phyloP scores from a whole-genome alignment of 2,113 vertebrate species.

The Setophaga petechia region DNA sequence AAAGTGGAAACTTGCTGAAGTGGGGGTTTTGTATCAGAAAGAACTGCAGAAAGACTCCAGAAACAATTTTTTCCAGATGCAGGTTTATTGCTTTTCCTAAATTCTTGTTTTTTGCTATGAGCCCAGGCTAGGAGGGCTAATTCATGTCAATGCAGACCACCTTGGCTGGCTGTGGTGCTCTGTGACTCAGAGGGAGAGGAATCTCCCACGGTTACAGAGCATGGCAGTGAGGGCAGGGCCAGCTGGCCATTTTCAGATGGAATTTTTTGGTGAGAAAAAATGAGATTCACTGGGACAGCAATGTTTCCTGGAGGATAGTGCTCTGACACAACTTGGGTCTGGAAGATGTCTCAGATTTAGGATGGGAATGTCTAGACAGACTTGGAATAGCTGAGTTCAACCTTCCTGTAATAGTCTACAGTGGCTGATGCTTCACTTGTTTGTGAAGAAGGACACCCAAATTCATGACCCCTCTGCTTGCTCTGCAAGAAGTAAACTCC shows the following conservation, averaged over 20 bases:
- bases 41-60: background rate
- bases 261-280: background rate
- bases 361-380: background rate
- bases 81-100: background rate
- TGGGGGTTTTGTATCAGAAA: background rate
- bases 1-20: background rate
- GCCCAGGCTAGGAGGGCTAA: background rate
- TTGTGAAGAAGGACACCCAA: background rate
- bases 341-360: background rate
- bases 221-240: background rate
- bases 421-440: background rate
- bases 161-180: background rate
- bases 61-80: background rate
- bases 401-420: background rate
- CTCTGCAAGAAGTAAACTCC: background rate
- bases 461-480: background rate
- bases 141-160: background rate
- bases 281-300: background rate
- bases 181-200: slow-evolving; percentile 13
- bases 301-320: background rate
- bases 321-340: background rate
- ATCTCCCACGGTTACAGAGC: background rate
- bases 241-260: background rate
- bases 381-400: background rate
- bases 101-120: background rate